These are phyloP conservation scores for Hypercompe scribonia DNA, from an alignment of 2,888 invertebrate genomes.

Conservation along the genomic window DNA sequence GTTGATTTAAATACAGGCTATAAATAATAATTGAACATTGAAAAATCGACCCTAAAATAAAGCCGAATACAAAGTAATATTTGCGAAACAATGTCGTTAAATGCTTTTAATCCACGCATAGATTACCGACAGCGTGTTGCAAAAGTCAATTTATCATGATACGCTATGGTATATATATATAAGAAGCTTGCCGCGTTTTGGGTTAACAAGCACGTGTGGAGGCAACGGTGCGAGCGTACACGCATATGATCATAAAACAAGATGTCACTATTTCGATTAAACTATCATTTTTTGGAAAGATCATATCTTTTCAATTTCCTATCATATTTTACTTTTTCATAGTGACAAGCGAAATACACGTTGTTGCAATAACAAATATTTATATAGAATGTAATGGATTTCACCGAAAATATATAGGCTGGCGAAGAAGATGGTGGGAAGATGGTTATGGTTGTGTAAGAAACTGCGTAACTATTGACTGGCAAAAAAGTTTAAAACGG, in stretches of 20 bases:
- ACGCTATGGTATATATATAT: constrained; percentile 33
- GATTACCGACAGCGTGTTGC: constrained; percentile 72
- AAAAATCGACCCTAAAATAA: constrained; percentile 32
- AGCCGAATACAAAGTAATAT: constrained; percentile 47
- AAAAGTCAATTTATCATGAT: constrained; percentile 75
- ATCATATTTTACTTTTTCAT: too few species aligned
- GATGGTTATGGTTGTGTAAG: too few species aligned
- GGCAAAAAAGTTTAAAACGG: too few species aligned
- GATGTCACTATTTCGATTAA: neutral
- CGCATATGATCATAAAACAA: neutral
- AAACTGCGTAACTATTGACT: neutral
- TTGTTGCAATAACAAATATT: too few species aligned
- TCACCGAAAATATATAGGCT: too few species aligned
- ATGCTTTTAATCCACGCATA: constrained; percentile 71
- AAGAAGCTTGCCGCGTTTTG: constrained; percentile 6
- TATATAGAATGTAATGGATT: too few species aligned
- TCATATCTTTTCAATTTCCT: too few species aligned
- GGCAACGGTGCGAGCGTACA: neutral
- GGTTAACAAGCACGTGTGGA: neutral
- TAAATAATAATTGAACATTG: constrained; percentile 5
- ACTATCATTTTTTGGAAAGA: neutral
- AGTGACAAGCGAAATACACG: too few species aligned
- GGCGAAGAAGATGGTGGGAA: neutral
- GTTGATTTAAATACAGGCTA: constrained; percentile 1
- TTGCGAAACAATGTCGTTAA: constrained; percentile 60